These are phyloP conservation scores for Pristionchus pacificus DNA, from an alignment of 1,140 invertebrate genomes.

Conservation along the genomic window DNA sequence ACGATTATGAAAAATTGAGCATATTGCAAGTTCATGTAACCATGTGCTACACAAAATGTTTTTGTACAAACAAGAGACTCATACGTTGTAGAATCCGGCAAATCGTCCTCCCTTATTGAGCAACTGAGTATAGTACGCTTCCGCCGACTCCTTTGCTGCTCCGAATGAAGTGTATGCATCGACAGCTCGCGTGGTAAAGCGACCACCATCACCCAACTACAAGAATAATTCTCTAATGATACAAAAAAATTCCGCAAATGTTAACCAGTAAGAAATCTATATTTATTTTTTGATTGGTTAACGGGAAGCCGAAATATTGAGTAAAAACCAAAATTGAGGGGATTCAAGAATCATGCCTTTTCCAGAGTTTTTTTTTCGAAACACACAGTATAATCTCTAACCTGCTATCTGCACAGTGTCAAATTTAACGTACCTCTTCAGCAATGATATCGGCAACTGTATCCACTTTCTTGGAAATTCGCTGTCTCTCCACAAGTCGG, in stretches of 20 bases:
- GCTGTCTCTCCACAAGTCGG: conserved; percentile 5
- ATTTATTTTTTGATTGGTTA: too few relatives aligned
- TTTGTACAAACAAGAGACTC: too few relatives aligned
- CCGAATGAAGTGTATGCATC: conserved; percentile 29
- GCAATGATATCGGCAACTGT: conserved; percentile 28
- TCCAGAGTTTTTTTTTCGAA: background rate
- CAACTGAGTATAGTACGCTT: conserved; percentile 12
- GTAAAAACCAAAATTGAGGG: background rate
- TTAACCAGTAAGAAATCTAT: too few relatives aligned
- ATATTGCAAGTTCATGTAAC: too few relatives aligned
- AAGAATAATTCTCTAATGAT: background rate
- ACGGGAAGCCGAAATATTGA: too few relatives aligned
- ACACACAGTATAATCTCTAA: background rate
- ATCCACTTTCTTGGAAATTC: conserved; percentile 16
- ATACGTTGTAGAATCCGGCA: conserved; percentile 16
- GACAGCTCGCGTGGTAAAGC: conserved; percentile 1
- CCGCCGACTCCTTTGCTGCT: conserved; percentile 14
- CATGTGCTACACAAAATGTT: too few relatives aligned
- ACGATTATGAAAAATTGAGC: too few relatives aligned
- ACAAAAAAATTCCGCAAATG: background rate
- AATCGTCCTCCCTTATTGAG: conserved; percentile 21
- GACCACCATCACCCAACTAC: conserved; percentile 14
- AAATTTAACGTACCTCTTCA: conserved; percentile 13
- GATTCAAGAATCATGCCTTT: background rate
- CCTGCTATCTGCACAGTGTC: background rate